A percentile compares a stretch with the other conserved stretches of the same genome.
These are phyloP conservation scores for Drosophila kepulauana DNA, from an alignment of 1,140 invertebrate genomes.

Conservation along the genomic window DNA sequence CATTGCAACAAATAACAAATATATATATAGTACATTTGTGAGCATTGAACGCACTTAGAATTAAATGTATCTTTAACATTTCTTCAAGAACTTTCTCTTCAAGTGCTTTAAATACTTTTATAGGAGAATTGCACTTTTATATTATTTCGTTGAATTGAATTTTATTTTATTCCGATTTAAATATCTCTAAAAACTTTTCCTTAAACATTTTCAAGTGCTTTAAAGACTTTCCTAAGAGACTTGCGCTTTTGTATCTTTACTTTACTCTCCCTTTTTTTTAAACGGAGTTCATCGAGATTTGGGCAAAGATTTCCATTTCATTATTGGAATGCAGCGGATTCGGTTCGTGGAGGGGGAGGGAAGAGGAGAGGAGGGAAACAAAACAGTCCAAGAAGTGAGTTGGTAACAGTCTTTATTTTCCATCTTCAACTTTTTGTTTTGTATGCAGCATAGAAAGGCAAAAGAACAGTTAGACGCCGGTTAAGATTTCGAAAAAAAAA, in stretches of 20 bases:
- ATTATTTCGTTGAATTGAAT: too few relatives aligned
- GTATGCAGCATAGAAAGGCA: slow-evolving; percentile 63
- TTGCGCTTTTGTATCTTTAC: background rate
- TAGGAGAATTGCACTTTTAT: too few relatives aligned
- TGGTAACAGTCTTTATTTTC: slow-evolving; percentile 1
- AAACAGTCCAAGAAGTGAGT: background rate
- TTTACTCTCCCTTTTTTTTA: slow-evolving; percentile 33
- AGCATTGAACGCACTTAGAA: too few relatives aligned
- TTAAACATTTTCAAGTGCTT: background rate
- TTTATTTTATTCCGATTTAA: too few relatives aligned
- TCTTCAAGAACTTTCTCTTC: too few relatives aligned
- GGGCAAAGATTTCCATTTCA: slow-evolving; percentile 65
- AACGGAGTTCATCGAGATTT: background rate
- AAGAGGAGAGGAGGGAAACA: too few relatives aligned
- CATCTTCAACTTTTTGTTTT: background rate
- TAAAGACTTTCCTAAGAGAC: background rate
- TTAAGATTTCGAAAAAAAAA: slow-evolving; percentile 31
- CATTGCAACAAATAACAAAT: background rate
- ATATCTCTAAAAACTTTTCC: too few relatives aligned
- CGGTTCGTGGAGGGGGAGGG: background rate
- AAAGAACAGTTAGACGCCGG: slow-evolving; percentile 73
- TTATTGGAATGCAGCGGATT: slow-evolving; percentile 63
- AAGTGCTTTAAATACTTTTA: too few relatives aligned
- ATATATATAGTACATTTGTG: too few relatives aligned
- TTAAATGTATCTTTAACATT: too few relatives aligned